Percentiles rank a stretch among this genome's conserved stretches.
phyloP scores from a whole-genome alignment of 2,797 vertebrate species.

The Melanotaenia maccullochi region DNA sequence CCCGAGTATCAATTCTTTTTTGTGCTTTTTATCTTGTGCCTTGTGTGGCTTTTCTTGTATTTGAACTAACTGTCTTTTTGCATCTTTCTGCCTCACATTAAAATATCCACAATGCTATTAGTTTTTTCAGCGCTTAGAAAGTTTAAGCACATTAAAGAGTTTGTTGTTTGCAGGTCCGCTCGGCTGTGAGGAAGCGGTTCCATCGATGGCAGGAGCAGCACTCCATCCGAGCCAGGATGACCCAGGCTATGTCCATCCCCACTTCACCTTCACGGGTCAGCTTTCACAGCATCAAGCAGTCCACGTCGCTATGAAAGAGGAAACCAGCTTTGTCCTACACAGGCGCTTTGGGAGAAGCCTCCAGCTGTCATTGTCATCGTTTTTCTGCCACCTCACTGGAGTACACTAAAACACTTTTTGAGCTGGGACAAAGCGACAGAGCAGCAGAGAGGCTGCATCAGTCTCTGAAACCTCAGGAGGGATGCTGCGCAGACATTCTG shows the following conservation, averaged over 20 bases:
- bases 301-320: slow-evolving; percentile 85
- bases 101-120: too few species aligned
- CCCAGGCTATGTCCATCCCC: slow-evolving; percentile 94
- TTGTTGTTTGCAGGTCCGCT: slow-evolving; percentile 85
- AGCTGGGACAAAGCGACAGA: slow-evolving; percentile 26
- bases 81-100: too few species aligned
- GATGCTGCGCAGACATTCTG: slow-evolving; percentile 35
- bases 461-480: slow-evolving; percentile 60
- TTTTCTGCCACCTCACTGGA: slow-evolving; percentile 56
- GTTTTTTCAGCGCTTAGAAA: too few species aligned
- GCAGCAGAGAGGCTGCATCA: slow-evolving; percentile 32
- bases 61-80: too few species aligned
- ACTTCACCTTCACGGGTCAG: slow-evolving; percentile 90
- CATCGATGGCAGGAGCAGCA: slow-evolving; percentile 97
- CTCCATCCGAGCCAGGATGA: slow-evolving; percentile 89
- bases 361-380: slow-evolving; percentile 39
- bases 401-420: slow-evolving; percentile 45
- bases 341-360: slow-evolving; percentile 25
- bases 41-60: too few species aligned
- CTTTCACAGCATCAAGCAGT: slow-evolving; percentile 92
- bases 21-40: too few species aligned
- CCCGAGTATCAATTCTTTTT: too few species aligned
- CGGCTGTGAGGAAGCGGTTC: slow-evolving; percentile 91
- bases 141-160: too few species aligned
- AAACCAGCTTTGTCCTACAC: slow-evolving; percentile 24